Conservation (phyloP, 2,797 vertebrate species). For the Furcifer pardalis region DNA sequence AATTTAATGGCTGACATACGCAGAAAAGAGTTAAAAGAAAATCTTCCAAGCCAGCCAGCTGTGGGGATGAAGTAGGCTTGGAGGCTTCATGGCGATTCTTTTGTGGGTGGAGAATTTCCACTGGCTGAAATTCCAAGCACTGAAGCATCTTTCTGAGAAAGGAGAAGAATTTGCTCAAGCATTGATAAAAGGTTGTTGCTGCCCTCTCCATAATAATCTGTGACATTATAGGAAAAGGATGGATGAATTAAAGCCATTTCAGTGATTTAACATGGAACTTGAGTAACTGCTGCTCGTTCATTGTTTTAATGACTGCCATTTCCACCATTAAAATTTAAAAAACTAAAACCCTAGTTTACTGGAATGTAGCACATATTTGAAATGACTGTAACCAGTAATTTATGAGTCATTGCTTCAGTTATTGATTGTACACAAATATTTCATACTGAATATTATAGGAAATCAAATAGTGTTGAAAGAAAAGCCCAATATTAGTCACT, state of each 20-base stretch:
- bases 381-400: slow-evolving; percentile 1
- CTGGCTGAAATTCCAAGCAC: slow-evolving; percentile 72
- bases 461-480: slow-evolving; percentile 31
- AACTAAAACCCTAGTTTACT: slow-evolving; percentile 2
- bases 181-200: slow-evolving; percentile 41
- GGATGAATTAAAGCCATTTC: slow-evolving; percentile 32
- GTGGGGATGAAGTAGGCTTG: slow-evolving; percentile 71
- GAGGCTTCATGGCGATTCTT: slow-evolving; percentile 72
- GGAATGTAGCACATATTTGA: slow-evolving; percentile 27
- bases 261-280: slow-evolving; percentile 24
- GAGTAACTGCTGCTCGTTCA: neutral
- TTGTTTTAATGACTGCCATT: slow-evolving; percentile 2
- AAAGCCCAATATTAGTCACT: slow-evolving; percentile 2
- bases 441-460: neutral
- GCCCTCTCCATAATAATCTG: neutral
- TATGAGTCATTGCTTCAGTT: slow-evolving; percentile 1
- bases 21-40: slow-evolving; percentile 67
- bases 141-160: slow-evolving; percentile 66
- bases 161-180: slow-evolving; percentile 62
- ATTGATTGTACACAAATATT: slow-evolving; percentile 10
- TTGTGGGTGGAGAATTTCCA: slow-evolving; percentile 68
- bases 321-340: slow-evolving; percentile 26
- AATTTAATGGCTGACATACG: slow-evolving; percentile 62
- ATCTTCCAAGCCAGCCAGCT: slow-evolving; percentile 67
- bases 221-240: slow-evolving; percentile 26